These are phyloP conservation scores for Eustalomyia histrio DNA, from an alignment of 2,888 invertebrate genomes.

Conservation along the genomic window DNA sequence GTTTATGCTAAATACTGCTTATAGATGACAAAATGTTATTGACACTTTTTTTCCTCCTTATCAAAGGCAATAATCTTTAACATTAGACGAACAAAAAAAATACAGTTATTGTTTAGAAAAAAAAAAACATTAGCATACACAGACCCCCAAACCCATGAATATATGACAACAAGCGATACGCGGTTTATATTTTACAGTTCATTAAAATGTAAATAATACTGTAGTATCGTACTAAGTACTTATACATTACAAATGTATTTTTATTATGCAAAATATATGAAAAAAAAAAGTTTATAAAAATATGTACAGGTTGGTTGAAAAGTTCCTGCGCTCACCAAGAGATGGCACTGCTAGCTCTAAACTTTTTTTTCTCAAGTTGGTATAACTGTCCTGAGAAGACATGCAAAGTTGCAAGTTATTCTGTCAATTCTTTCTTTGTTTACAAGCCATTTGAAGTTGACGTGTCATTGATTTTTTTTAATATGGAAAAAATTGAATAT, in stretches of 20 bases:
- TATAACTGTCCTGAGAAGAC: too few species aligned
- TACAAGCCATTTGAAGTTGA: too few species aligned
- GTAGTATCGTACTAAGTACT: conserved; percentile 20
- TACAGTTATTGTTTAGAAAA: not conserved
- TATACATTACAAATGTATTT: conserved; percentile 31
- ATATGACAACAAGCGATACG: not conserved
- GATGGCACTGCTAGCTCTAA: too few species aligned
- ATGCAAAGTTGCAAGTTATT: too few species aligned
- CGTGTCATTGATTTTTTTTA: too few species aligned
- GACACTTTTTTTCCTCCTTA: conserved; percentile 21
- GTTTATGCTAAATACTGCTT: conserved; percentile 14
- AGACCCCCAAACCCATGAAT: not conserved
- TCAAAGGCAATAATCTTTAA: conserved; percentile 47
- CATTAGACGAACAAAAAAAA: conserved; percentile 16
- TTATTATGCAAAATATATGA: conserved; percentile 1
- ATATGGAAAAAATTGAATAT: too few species aligned
- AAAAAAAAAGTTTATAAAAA: too few species aligned
- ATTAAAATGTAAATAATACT: conserved; percentile 45
- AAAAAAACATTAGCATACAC: conserved; percentile 42
- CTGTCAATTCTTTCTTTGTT: too few species aligned
- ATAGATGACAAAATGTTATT: conserved; percentile 30
- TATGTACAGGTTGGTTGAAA: too few species aligned
- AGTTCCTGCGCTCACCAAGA: too few species aligned
- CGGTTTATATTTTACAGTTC: conserved; percentile 9
- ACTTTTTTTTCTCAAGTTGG: too few species aligned